These are phyloP conservation scores for Hyphantria cunea DNA, from an alignment of 1,140 invertebrate genomes.

Conservation along the genomic window DNA sequence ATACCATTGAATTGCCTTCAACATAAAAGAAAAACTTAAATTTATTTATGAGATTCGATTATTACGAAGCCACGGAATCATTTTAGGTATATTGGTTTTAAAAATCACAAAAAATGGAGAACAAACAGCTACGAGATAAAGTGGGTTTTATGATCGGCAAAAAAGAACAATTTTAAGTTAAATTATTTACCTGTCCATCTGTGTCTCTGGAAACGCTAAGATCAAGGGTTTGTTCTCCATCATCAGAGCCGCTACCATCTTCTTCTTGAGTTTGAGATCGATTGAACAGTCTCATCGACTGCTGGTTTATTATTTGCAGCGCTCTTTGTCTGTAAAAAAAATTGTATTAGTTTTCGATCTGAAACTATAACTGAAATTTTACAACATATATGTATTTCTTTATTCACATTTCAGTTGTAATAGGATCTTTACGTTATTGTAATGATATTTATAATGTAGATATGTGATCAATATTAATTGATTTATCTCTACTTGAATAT, in stretches of 20 bases:
- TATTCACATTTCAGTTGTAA: no score
- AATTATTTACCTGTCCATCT: conserved; percentile 71
- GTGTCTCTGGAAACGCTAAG: conserved; percentile 78
- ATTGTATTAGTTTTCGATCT: not conserved
- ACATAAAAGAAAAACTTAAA: conserved; percentile 12
- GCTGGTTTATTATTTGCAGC: conserved; percentile 72
- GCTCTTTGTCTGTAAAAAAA: conserved; percentile 66
- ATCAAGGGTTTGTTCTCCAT: conserved; percentile 79
- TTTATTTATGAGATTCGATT: conserved; percentile 14
- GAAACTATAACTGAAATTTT: not conserved
- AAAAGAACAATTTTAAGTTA: not conserved
- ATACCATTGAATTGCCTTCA: conserved; percentile 18
- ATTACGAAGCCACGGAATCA: not conserved
- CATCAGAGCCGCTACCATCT: conserved; percentile 77
- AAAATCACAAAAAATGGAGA: no score
- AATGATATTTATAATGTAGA: no score
- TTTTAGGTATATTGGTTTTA: not conserved
- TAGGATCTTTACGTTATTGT: no score
- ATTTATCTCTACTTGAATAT: no score
- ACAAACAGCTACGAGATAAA: no score
- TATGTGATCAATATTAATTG: no score
- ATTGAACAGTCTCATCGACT: conserved; percentile 70
- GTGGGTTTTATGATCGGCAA: not conserved
- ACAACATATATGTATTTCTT: no score
- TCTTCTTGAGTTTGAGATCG: conserved; percentile 66